Conservation (phyloP, 2,888 invertebrate species). For the Anodontia alba region DNA sequence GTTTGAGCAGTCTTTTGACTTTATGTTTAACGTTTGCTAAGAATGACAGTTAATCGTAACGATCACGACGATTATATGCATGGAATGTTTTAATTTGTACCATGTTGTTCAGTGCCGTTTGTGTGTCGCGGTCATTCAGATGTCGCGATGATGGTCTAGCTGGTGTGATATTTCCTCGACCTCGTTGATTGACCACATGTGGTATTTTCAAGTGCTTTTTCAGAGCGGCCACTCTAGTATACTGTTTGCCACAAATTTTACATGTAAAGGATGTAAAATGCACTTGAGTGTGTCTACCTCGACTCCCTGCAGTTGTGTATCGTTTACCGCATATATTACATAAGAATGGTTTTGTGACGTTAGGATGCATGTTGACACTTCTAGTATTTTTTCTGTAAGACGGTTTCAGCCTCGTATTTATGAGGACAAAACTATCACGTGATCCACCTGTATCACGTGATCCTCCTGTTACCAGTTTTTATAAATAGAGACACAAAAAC, state of each 20-base stretch:
- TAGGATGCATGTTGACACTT: too few relatives aligned
- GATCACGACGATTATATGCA: neutral
- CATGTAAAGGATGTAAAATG: neutral
- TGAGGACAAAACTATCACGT: too few relatives aligned
- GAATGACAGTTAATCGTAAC: neutral
- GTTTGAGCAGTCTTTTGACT: neutral
- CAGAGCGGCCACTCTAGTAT: neutral
- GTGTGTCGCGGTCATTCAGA: neutral
- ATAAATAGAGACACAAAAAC: too few relatives aligned
- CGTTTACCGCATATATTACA: neutral
- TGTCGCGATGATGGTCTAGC: neutral
- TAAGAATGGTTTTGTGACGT: too few relatives aligned
- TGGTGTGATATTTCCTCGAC: neutral
- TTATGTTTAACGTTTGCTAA: neutral
- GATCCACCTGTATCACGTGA: too few relatives aligned
- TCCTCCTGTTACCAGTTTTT: too few relatives aligned
- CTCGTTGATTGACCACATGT: neutral
- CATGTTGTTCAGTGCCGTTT: neutral
- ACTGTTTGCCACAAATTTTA: neutral
- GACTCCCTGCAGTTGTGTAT: neutral
- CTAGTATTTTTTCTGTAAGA: too few relatives aligned
- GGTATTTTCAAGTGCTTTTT: neutral
- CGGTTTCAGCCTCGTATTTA: too few relatives aligned
- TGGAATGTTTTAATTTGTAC: neutral
- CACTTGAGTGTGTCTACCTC: neutral